Percentiles rank a stretch among this genome's conserved stretches.
Evolutionary conservation across 2,888 invertebrate genomes (phyloP).

Genomic region (Epistrophella euchroma): DNA sequence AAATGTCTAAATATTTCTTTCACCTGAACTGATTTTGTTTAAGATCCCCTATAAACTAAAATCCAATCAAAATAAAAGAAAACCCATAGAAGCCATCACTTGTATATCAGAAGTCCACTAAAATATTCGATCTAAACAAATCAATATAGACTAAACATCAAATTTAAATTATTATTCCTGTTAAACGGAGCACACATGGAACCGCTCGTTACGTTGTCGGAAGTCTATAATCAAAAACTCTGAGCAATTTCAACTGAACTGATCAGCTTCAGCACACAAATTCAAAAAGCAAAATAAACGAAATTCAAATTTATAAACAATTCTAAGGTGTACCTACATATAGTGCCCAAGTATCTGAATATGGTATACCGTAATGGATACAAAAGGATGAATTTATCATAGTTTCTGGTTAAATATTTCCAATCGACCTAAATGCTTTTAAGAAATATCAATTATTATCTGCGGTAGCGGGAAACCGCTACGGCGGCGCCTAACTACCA

Average conservation of each 20-base stretch:
- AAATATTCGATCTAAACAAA: constrained; percentile 9
- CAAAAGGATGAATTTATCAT: not conserved
- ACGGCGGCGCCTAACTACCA: not conserved
- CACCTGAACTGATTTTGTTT: not conserved
- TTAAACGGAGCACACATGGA: not conserved
- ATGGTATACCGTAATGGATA: constrained; percentile 9
- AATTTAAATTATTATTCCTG: not conserved
- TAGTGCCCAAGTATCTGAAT: constrained; percentile 3
- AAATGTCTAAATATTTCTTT: not conserved
- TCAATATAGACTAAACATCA: constrained; percentile 13
- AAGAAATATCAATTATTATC: constrained; percentile 10
- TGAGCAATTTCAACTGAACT: not conserved
- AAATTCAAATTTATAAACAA: not conserved
- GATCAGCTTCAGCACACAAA: not conserved
- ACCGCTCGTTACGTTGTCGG: not conserved
- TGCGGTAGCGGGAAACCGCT: not conserved
- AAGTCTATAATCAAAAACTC: constrained; percentile 17
- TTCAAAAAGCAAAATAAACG: constrained; percentile 13
- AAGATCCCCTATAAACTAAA: not conserved
- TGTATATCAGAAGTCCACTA: not conserved
- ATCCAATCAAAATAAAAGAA: not conserved
- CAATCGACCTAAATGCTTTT: constrained; percentile 24
- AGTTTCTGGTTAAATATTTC: constrained; percentile 8
- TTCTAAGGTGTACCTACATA: not conserved
- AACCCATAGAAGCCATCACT: constrained; percentile 9